Conservation (phyloP, 92 coral and sea anemone genomes). For the Palythoa grandis region DNA sequence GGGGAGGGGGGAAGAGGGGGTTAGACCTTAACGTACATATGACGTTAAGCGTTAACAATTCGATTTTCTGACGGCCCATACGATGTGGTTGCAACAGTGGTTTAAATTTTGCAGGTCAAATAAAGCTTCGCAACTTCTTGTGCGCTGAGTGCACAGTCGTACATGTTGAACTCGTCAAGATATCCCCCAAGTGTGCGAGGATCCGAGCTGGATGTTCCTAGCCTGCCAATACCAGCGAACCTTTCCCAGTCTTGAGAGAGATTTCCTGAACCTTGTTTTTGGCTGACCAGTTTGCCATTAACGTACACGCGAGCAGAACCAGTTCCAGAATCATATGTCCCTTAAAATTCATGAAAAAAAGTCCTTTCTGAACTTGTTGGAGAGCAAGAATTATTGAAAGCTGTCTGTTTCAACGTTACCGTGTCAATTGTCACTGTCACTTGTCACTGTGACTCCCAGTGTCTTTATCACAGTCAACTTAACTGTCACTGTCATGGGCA, state of each 20-base stretch:
- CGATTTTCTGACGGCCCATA: no score
- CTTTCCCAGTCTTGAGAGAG: conserved; percentile 28
- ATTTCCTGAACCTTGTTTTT: neutral
- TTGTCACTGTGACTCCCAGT: no score
- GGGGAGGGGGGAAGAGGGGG: no score
- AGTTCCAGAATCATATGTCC: conserved; percentile 15
- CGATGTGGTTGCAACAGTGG: neutral
- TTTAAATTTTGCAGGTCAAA: neutral
- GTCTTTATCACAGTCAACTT: no score
- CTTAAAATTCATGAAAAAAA: neutral
- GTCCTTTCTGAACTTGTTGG: no score
- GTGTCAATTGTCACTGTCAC: no score
- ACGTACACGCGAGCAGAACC: conserved; percentile 26
- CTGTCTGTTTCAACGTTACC: no score
- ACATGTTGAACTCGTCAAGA: conserved; percentile 45
- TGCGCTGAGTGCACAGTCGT: conserved; percentile 16
- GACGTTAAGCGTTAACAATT: no score
- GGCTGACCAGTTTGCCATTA: neutral
- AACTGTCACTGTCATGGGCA: no score
- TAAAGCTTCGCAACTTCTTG: conserved; percentile 2
- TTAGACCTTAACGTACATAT: no score
- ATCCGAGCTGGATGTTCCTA: neutral
- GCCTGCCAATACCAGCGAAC: conserved; percentile 33
- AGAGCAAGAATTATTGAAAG: no score
- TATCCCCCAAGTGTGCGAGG: conserved; percentile 28